Conservation (phyloP, 2,113 vertebrate species). For the Semnornis frantzii region DNA sequence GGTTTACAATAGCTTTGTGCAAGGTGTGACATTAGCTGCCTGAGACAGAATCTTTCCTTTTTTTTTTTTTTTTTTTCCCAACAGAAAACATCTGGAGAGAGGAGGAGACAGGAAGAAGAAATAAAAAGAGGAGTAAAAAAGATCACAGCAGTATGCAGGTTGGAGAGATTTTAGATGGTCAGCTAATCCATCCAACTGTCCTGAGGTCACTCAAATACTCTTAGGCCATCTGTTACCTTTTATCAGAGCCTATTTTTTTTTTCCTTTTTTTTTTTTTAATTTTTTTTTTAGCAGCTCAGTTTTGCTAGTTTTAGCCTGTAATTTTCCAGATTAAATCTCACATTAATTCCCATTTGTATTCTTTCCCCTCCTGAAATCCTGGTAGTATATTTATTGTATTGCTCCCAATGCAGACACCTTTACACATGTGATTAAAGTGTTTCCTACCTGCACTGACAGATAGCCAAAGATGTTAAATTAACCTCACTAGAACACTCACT, state of each 20-base stretch:
- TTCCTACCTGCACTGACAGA: not conserved
- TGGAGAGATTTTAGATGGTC: not conserved
- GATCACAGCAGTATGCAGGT: not conserved
- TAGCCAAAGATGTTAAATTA: not conserved
- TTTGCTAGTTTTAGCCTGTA: not conserved
- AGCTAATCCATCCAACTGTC: not conserved
- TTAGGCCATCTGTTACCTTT: not conserved
- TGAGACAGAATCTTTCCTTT: not conserved
- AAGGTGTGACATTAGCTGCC: not conserved
- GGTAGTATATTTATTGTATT: not conserved
- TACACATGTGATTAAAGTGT: not conserved
- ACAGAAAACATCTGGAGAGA: not conserved
- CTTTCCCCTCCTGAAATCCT: not conserved
- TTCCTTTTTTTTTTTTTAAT: not conserved
- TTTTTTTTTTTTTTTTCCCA: not conserved
- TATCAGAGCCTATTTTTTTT: not conserved
- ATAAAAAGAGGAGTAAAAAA: not conserved
- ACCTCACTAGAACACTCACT: not conserved
- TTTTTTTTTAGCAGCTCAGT: not conserved
- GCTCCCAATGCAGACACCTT: not conserved
- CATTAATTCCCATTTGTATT: not conserved
- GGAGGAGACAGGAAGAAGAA: not conserved
- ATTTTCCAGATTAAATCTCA: not conserved
- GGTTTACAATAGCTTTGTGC: not conserved
- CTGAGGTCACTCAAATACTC: not conserved